Percentiles rank a stretch among this genome's conserved stretches.
phyloP scores from a whole-genome alignment of 2,113 vertebrate species.

The Barbus barbus region DNA sequence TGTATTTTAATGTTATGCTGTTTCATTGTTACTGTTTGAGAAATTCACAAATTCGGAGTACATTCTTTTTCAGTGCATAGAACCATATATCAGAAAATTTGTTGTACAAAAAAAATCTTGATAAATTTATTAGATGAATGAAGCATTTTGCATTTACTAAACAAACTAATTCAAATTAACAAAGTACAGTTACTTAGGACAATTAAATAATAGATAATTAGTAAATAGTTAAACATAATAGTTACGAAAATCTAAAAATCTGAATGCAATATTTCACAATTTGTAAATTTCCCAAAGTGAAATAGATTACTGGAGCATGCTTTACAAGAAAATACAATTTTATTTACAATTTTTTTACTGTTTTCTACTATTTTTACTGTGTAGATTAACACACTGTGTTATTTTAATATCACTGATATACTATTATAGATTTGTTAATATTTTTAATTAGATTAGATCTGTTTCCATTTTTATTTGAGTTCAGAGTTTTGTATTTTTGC shows the following conservation, averaged over 20 bases:
- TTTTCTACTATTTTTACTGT: too few relatives aligned
- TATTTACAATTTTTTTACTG: too few relatives aligned
- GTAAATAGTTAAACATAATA: not conserved
- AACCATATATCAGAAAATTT: not conserved
- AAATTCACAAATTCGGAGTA: not conserved
- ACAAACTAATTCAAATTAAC: too few relatives aligned
- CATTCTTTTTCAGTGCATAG: not conserved
- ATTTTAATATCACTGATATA: not conserved
- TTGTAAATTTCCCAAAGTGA: not conserved
- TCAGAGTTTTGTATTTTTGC: too few relatives aligned
- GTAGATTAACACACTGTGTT: too few relatives aligned
- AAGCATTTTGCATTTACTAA: not conserved
- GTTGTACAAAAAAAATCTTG: too few relatives aligned
- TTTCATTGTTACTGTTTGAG: not conserved
- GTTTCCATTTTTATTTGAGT: too few relatives aligned
- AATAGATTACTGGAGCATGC: too few relatives aligned
- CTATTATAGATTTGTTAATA: too few relatives aligned
- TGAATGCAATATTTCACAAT: not conserved
- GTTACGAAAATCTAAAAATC: not conserved
- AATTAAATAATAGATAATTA: not conserved
- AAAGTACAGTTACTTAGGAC: not conserved
- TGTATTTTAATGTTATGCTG: not conserved
- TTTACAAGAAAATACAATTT: too few relatives aligned
- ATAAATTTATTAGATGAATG: not conserved
- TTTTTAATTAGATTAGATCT: too few relatives aligned